Evolutionary conservation across 1,140 invertebrate species (phyloP), one percentile per base, ranked within the genome.

Genomic region (Achatina immaculata): DNA sequence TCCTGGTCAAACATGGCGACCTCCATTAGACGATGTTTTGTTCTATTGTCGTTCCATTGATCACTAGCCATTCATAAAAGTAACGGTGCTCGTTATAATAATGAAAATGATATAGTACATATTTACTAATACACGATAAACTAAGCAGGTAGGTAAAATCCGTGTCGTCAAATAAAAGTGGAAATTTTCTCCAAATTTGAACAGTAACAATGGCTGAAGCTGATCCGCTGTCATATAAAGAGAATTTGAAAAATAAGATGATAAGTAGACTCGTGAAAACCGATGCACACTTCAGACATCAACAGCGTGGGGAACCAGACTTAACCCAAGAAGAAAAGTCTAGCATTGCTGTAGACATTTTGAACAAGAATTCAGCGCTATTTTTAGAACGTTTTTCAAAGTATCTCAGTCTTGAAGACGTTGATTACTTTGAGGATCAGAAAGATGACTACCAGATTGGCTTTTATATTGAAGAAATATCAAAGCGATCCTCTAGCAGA

Each of bases 341-440:
- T 86, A 86, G 92, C 83, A 95, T 96, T 78, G 95, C 95, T 0
- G 84, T 87, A 73, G 91, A 94, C 66, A 83, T 95, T n/a, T 94
- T 95, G 43, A 87, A 93, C 40, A 93, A 93, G 85, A 95, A 93
- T 85, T 93, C 93, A 14, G 91, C 91, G 24, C 91, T 92, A 43
- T 98, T 97, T 90, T 89, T 97, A 95, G 96, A 21, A 93, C 94
- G 85, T 94, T 93, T 88, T 88, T 97, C n/a, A 91, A 92, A 78
- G 86, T 92, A 74, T 73, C 68, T 51, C 55, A 81, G 40, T 34
- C 65, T 36, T 34, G 91, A 94, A 73, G 94, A 96, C 88, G 88
- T 96, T 3, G 82, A 90, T 40, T 95, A 94, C 88, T 96, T 97
- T 90, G 86, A 84, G 81, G 87, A 85, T 74, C 87, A 80, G 73